These are phyloP conservation scores for Oceanites oceanicus DNA, from an alignment of 2,113 vertebrate genomes.

Conservation along the genomic window DNA sequence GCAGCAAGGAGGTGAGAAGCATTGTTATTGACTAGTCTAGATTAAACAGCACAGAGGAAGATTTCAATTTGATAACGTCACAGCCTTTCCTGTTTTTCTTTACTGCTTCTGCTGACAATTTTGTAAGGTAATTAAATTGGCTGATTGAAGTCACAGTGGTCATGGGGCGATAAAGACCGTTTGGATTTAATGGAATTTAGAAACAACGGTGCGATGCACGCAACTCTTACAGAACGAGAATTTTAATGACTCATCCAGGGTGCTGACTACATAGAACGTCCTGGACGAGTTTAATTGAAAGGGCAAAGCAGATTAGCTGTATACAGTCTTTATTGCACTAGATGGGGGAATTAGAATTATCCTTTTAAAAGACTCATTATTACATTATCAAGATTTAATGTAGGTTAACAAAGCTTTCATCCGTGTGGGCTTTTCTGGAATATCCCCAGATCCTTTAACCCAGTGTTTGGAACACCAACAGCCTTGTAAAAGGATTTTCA, in stretches of 20 bases:
- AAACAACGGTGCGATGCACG: constrained; percentile 77
- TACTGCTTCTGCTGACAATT: constrained; percentile 79
- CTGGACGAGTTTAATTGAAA: constrained; percentile 84
- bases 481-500: constrained; percentile 54
- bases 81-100: constrained; percentile 78
- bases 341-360: constrained; percentile 81
- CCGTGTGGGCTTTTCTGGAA: constrained; percentile 45
- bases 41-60: constrained; percentile 77
- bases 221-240: constrained; percentile 80
- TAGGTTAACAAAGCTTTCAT: constrained; percentile 77
- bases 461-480: constrained; percentile 45
- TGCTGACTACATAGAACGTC: constrained; percentile 81
- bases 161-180: constrained; percentile 83
- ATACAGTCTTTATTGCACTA: constrained; percentile 77
- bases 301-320: constrained; percentile 81
- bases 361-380: constrained; percentile 82
- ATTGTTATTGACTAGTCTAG: constrained; percentile 76
- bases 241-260: constrained; percentile 81
- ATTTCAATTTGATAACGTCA: constrained; percentile 84
- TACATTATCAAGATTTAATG: constrained; percentile 82
- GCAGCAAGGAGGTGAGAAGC: constrained; percentile 62
- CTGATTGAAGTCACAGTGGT: constrained; percentile 86
- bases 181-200: constrained; percentile 87
- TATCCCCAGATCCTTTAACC: constrained; percentile 35
- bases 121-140: constrained; percentile 85